Percentiles rank a stretch among this genome's conserved stretches.
phyloP scores from a whole-genome alignment of 1,140 invertebrate genomes.

The Vollenhovia emeryi region DNA sequence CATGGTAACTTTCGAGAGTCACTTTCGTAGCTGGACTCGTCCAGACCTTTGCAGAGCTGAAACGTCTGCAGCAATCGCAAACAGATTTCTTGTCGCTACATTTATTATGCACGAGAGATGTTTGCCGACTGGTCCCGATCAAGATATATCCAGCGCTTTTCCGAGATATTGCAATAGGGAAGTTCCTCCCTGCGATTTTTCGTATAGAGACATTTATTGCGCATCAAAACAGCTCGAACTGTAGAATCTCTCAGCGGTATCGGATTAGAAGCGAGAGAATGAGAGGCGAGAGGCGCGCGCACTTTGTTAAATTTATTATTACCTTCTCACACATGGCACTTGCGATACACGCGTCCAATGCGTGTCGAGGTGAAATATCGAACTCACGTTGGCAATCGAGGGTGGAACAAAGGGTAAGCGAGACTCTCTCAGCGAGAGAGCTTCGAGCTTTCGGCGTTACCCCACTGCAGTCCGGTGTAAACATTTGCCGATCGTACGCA shows the following conservation, averaged over 20 bases:
- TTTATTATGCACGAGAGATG: constrained; percentile 42
- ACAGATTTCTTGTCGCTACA: constrained; percentile 44
- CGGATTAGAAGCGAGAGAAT: neutral
- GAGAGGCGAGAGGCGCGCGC: neutral
- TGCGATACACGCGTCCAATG: neutral
- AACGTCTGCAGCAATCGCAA: constrained; percentile 37
- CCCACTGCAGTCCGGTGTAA: constrained; percentile 60
- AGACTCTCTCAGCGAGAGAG: constrained; percentile 30
- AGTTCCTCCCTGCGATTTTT: neutral
- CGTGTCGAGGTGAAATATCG: constrained; percentile 14
- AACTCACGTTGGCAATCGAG: neutral
- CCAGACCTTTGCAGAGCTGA: constrained; percentile 12
- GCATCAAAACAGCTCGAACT: neutral
- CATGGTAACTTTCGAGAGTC: constrained; percentile 40
- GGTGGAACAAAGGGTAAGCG: constrained; percentile 46
- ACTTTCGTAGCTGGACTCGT: constrained; percentile 27
- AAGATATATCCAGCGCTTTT: neutral
- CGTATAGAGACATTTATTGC: constrained; percentile 2
- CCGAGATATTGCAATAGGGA: neutral
- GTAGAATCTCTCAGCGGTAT: neutral
- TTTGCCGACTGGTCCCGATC: constrained; percentile 35
- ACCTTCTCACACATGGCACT: neutral
- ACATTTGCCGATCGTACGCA: constrained; percentile 74
- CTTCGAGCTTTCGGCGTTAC: constrained; percentile 42
- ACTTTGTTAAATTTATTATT: neutral